Evolutionary conservation across 2,888 invertebrate species (phyloP).

Genomic region (Phengaris alcon): DNA sequence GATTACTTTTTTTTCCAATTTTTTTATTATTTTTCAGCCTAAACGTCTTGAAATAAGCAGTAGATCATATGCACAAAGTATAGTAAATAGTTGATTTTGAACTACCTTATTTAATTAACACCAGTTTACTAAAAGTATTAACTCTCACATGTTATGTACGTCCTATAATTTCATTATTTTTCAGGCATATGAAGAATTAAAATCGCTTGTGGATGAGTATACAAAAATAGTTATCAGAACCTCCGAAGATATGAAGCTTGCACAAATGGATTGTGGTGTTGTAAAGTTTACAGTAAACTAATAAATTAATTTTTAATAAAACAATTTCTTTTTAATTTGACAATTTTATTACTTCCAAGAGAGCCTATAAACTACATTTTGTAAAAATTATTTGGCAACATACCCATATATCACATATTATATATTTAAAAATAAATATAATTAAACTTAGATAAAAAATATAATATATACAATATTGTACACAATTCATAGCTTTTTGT

Average conservation of each 20-base stretch:
- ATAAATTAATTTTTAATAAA: slow-evolving; percentile 39
- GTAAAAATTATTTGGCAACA: not conserved
- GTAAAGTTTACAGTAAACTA: slow-evolving; percentile 29
- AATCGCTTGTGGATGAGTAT: slow-evolving; percentile 81
- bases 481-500: not conserved
- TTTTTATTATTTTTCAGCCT: too few relatives aligned
- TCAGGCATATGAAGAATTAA: slow-evolving; percentile 82
- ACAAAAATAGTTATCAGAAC: slow-evolving; percentile 81
- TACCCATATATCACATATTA: not conserved
- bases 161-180: slow-evolving; percentile 39
- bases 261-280: slow-evolving; percentile 46
- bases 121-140: too few relatives aligned
- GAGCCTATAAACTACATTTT: not conserved
- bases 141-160: too few relatives aligned
- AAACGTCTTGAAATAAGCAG: too few relatives aligned
- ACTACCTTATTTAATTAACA: too few relatives aligned
- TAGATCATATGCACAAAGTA: too few relatives aligned
- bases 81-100: too few relatives aligned
- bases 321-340: slow-evolving; percentile 3
- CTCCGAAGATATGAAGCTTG: slow-evolving; percentile 81
- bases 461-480: not conserved
- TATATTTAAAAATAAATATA: not conserved
- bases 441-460: not conserved
- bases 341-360: slow-evolving; percentile 22
- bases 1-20: too few relatives aligned